phyloP scores from a whole-genome alignment of 2,888 invertebrate species.

The Strigamia crassipes region DNA sequence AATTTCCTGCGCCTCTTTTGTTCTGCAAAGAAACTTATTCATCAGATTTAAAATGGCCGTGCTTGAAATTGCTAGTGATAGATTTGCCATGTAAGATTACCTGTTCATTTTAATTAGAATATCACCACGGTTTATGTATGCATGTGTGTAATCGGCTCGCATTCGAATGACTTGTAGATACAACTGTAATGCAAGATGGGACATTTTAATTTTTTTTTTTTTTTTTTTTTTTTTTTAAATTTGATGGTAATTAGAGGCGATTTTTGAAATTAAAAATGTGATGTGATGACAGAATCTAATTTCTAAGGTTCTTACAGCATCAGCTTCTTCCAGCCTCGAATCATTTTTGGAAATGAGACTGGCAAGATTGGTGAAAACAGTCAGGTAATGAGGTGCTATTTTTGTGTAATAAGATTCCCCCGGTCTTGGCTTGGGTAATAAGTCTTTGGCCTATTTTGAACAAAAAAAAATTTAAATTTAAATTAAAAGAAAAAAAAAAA shows the following conservation, averaged over 20 bases:
- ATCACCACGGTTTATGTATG: conserved; percentile 96
- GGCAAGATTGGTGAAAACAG: conserved; percentile 92
- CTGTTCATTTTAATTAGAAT: conserved; percentile 87
- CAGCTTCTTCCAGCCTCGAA: conserved; percentile 89
- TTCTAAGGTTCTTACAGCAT: conserved; percentile 64
- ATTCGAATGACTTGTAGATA: conserved; percentile 96
- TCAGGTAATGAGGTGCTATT: conserved; percentile 93
- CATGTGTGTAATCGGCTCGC: conserved; percentile 93
- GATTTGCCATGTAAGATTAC: conserved; percentile 8
- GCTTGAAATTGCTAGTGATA: not conserved
- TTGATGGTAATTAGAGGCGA: conserved; percentile 17
- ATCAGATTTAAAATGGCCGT: not conserved
- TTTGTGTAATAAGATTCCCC: conserved; percentile 94
- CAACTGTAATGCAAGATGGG: conserved; percentile 61
- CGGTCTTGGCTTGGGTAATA: conserved; percentile 86
- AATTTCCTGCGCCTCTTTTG: conserved; percentile 91
- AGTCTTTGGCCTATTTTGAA: conserved; percentile 73
- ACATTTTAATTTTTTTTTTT: not conserved
- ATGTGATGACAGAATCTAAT: conserved; percentile 23
- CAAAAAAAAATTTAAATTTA: not conserved
- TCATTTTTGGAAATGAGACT: conserved; percentile 92
- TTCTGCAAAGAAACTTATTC: conserved; percentile 62
- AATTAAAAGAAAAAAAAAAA: not conserved
- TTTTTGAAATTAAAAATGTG: not conserved
- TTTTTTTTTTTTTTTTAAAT: not conserved